Percentiles rank a stretch among this genome's conserved stretches.
Conservation (phyloP, 1,140 invertebrate species). For the Aphelenchoides fujianensis region DNA sequence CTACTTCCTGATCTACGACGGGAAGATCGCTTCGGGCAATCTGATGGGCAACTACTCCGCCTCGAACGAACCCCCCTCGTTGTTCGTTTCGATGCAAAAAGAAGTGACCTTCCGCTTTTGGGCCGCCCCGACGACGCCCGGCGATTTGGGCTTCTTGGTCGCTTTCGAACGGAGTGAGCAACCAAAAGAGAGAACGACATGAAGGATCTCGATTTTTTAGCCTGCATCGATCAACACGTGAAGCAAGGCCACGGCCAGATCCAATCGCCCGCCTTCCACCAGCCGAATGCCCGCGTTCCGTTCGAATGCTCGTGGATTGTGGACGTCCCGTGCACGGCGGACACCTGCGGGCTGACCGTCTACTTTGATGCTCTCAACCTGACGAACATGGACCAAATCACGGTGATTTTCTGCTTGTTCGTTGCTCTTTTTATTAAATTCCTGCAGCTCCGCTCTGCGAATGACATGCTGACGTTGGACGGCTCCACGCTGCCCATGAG, state of each 20-base stretch:
- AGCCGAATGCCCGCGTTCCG: conserved; percentile 2
- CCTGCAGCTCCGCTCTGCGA: neutral
- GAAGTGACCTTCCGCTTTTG: conserved; percentile 26
- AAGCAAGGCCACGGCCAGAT: conserved; percentile 20
- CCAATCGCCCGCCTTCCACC: conserved; percentile 23
- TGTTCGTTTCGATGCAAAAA: conserved; percentile 18
- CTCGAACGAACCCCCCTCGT: conserved; percentile 16
- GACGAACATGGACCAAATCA: conserved; percentile 26
- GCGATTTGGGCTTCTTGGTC: conserved; percentile 24
- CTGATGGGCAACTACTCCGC: conserved; percentile 17
- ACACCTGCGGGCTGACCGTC: conserved; percentile 20
- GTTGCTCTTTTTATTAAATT: too few relatives aligned
- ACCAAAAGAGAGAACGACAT: neutral
- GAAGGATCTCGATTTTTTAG: conserved; percentile 17
- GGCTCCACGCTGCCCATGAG: neutral
- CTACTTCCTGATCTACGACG: conserved; percentile 28
- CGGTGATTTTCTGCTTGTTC: conserved; percentile 18
- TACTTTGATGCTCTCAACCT: conserved; percentile 30
- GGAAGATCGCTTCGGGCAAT: neutral
- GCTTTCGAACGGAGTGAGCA: conserved; percentile 30
- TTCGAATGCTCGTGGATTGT: conserved; percentile 32
- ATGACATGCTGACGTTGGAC: conserved; percentile 10
- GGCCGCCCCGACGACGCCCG: neutral
- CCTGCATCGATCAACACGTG: conserved; percentile 13
- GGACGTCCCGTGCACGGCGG: conserved; percentile 18